phyloP scores from a whole-genome alignment of 2,888 invertebrate species.

The Eucera pruinosa region DNA sequence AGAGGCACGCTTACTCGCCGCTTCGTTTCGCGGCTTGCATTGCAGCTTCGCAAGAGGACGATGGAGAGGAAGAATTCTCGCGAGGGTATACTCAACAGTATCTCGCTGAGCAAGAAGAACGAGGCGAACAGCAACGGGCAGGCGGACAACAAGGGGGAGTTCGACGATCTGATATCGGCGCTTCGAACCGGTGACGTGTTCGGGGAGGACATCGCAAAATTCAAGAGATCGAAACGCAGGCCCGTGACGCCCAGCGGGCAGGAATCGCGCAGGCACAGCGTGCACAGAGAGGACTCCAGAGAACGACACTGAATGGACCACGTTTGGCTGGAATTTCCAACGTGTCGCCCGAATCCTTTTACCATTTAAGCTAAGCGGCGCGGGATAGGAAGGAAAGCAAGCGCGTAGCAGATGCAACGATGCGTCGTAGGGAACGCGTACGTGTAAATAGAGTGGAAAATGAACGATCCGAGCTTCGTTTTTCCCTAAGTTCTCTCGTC shows the following conservation, averaged over 20 bases:
- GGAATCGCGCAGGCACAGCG: slow-evolving; percentile 87
- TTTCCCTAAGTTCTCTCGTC: slow-evolving; percentile 28
- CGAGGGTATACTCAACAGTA: slow-evolving; percentile 91
- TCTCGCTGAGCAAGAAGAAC: slow-evolving; percentile 88
- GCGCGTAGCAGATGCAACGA: slow-evolving; percentile 4
- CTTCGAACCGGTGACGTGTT: slow-evolving; percentile 97
- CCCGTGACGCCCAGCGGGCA: slow-evolving; percentile 86
- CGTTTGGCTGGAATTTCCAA: too few species aligned
- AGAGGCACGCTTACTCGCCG: too few species aligned
- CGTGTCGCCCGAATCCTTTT: neutral
- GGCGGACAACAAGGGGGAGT: slow-evolving; percentile 91
- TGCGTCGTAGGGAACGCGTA: slow-evolving; percentile 35
- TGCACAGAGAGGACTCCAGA: slow-evolving; percentile 89
- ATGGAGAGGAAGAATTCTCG: slow-evolving; percentile 93
- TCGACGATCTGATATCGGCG: slow-evolving; percentile 98
- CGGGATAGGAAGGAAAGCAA: slow-evolving; percentile 29
- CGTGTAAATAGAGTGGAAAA: slow-evolving; percentile 46
- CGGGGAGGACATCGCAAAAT: slow-evolving; percentile 97
- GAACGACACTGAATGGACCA: slow-evolving; percentile 85
- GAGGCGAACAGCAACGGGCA: slow-evolving; percentile 87
- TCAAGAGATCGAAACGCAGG: slow-evolving; percentile 91
- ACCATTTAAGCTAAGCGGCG: slow-evolving; percentile 2
- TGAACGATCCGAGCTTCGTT: slow-evolving; percentile 20
- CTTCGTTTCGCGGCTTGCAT: too few species aligned
- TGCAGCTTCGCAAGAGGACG: slow-evolving; percentile 92